Base-by-base conservation (phyloP, 2,113 vertebrate species). In the Seriola rivoliana region DNA sequence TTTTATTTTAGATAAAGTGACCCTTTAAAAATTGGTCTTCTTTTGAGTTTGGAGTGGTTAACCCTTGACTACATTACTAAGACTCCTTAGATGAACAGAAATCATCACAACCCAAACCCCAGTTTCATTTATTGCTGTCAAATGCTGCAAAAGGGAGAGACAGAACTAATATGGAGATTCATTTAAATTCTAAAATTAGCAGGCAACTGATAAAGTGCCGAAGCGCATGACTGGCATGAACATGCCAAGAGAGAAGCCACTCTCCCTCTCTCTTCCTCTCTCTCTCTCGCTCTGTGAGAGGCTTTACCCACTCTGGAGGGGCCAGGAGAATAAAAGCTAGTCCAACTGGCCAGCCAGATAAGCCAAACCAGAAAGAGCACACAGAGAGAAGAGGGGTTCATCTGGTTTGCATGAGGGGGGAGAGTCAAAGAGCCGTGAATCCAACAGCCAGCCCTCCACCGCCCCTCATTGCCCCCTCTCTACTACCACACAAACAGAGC, bases 261-360 rank as follows among this genome's bases (percentile, higher is more conserved):
- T 78, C 82, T 85, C 68, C 74, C 69, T 52, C 71, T 65, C 82
- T 71, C 82, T 48, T 64, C 59, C 66, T 4, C 66, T n/a, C 46
- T 52, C 67, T 62, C 65, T 60, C 83, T 71, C 80, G 38, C 81
- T 87, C 85, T 76, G 52, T 29, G 54, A 91, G 88, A 88, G 84
- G 91, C 89, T 92, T 90, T 89, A 81, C 57, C 71, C 71, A 71
- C 83, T 93, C 92, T 92, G 71, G 87, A 90, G 91, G 89, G 92
- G 89, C 92, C 88, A 81, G 70, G 81, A 92, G 92, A 92, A 93
- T 90, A 92, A 91, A 94, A 89, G 89, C 89, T 70, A 13, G 89
- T 89, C 93, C 93, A 94, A 91, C 88, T 94, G 93, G 93, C 78
- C 67, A 4, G 69, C 65, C 84, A 92, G 93, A 94, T 93, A 94